Conservation (phyloP, 2,888 invertebrate genomes). For the Nymphalis c-album region DNA sequence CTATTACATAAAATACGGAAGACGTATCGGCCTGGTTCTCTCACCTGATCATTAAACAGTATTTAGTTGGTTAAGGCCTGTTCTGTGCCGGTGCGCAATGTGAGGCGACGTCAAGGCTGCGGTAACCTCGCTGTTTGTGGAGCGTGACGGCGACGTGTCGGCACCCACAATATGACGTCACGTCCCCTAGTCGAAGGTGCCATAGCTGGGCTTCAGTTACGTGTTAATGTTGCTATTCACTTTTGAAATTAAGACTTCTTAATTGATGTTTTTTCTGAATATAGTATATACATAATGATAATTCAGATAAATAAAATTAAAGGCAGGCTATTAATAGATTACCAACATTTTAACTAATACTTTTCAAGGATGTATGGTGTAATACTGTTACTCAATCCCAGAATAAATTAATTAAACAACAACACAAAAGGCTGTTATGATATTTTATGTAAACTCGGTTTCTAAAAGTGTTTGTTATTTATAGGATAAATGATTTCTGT, state of each 20-base stretch:
- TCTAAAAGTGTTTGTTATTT: too few relatives aligned
- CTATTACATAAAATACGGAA: slow-evolving; percentile 18
- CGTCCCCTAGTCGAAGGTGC: slow-evolving; percentile 40
- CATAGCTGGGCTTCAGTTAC: slow-evolving; percentile 13
- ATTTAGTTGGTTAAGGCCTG: slow-evolving; percentile 37
- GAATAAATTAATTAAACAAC: too few relatives aligned
- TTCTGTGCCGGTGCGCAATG: slow-evolving; percentile 74
- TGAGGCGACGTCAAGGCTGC: slow-evolving; percentile 78
- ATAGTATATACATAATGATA: too few relatives aligned
- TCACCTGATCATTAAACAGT: slow-evolving; percentile 49
- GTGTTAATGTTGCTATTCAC: not conserved
- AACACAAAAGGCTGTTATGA: too few relatives aligned
- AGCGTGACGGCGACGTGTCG: slow-evolving; percentile 80
- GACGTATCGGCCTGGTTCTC: slow-evolving; percentile 23
- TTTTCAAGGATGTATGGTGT: too few relatives aligned
- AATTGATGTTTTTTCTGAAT: too few relatives aligned
- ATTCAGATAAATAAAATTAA: too few relatives aligned
- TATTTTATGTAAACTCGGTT: too few relatives aligned
- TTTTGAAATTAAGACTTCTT: not conserved
- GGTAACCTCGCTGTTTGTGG: slow-evolving; percentile 79
- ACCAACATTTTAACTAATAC: too few relatives aligned
- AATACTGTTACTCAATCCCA: too few relatives aligned
- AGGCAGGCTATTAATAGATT: too few relatives aligned
- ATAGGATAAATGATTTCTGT: not conserved
- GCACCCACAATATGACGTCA: slow-evolving; percentile 79